phyloP scores from a whole-genome alignment of 1,140 invertebrate genomes.

The Rhopalosiphum padi region DNA sequence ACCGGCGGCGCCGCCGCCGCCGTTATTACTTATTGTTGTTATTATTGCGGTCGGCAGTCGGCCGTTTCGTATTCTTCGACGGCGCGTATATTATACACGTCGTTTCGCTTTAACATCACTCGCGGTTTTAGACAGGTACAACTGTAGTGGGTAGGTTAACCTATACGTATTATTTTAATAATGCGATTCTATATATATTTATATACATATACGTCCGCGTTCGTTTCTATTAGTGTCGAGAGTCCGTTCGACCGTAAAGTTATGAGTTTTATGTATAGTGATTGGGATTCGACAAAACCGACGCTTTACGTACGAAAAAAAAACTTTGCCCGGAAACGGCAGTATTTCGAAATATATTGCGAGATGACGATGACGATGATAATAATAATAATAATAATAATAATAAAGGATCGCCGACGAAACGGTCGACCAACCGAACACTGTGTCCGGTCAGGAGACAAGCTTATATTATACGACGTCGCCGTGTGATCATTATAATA shows the following conservation, averaged over 20 bases:
- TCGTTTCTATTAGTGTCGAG: neutral
- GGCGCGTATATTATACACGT: too few relatives aligned
- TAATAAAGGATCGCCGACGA: neutral
- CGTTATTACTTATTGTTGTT: too few relatives aligned
- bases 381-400: neutral
- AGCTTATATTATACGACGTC: too few relatives aligned
- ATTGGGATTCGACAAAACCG: neutral
- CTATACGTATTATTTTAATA: too few relatives aligned
- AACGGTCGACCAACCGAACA: neutral
- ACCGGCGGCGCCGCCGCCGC: too few relatives aligned
- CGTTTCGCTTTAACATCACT: too few relatives aligned
- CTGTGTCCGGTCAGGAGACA: neutral
- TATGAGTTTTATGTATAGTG: neutral
- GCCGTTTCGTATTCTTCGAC: too few relatives aligned
- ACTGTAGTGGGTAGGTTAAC: too few relatives aligned
- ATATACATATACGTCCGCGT: too few relatives aligned
- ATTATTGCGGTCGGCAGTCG: too few relatives aligned
- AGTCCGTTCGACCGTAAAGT: neutral
- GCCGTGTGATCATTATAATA: neutral
- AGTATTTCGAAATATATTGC: neutral
- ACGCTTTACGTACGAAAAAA: neutral
- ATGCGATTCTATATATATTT: too few relatives aligned
- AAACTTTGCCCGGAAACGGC: rapidly evolving
- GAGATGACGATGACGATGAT: neutral
- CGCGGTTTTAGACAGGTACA: too few relatives aligned